Base-by-base conservation (phyloP, 2,888 invertebrate genomes). In the Pachymerium ferrugineum region DNA sequence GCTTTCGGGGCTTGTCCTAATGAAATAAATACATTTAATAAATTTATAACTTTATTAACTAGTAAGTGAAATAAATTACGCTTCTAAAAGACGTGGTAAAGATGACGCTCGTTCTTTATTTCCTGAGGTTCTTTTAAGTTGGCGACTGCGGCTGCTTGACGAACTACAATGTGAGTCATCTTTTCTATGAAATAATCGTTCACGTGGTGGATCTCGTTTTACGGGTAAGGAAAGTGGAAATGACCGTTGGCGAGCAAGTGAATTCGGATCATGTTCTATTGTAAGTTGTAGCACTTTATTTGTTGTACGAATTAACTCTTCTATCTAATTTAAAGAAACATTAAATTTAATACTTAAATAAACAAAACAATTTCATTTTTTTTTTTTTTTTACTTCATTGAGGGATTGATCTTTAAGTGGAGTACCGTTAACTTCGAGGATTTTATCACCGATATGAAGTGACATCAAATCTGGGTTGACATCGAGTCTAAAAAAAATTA, bases 381-480 rank as follows among this genome's bases (percentile, higher is more conserved):
- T 3, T 67, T 12, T 22, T 54, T 22, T 54, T 33, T 16, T 79
- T 82, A 90, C 91, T 86, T 94, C 92, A 76, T 91, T 89, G 70
- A 93, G 85, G 0, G 92, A 89, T 73, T 90, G 89, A 80, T 91
- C 90, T 80, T 88, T 89, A 0, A 94, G 90, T 0, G 94, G 92
- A 0, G 92, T 89, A 1, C 96, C 95, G 85, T 96, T 94, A 70
- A 96, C 93, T 86, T 96, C 96, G 76, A 96, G 85, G 77, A 97
- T 93, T 79, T 90, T 87, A 84, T 96, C 96, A n/a, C 96, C 96
- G 78, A 95, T 90, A 82, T 92, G 94, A 73, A 95, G 85, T 8
- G 92, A 89, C 86, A 93, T 89, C 74, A 93, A 85, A 77, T 92
- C 92, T 79, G 89, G 89, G 78, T 90, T 90, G 74, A 91, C 88